Base-by-base conservation (phyloP, 1,140 invertebrate species). In the Cyrtorhinus lividipennis region DNA sequence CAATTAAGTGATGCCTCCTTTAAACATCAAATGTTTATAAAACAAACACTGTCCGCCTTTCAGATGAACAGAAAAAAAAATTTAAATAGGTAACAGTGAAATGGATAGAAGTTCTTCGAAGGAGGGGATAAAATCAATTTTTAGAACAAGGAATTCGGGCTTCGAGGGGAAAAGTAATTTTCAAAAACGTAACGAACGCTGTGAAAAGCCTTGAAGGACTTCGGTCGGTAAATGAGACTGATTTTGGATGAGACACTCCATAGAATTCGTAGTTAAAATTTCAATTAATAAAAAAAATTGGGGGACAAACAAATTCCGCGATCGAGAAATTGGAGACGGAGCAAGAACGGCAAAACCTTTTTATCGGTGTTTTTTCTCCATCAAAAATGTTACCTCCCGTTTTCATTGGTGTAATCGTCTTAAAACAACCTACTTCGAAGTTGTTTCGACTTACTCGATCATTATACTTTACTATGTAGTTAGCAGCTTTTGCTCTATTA, bases 1-100 rank as follows among this genome's bases (percentile, higher is more conserved):
- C 63, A 64, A 56, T 62, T 61, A 61, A 22, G 18, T 61, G 59
- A 45, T 27, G 62, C 62, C 62, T 62, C 62, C 53, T 56, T 27
- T 18, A 27, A 18, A 56, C 23, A 56, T 18, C 25, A 30, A 27
- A 30, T 30, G n/a, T 56, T 38, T 38, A 38, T 38, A 15, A n/a
- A n/a, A n/a, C n/a, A n/a, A n/a, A 38, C 30, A 15, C 15, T 38
- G 30, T 38, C 30, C 30, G 30, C 30, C 30, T 38, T 38, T 38
- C 30, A n/a, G 30, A 38, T 8, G 30, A 38, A 38, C 5, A 8
- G 30, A 38, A 38, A 15, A 8, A 38, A 38, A 38, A 38, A 38
- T 15, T 5, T 8, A 38, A 38, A 38, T 38, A 38, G 30, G 15
- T 5, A 38, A 8, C 30, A 38, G 15, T 8, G 30, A 38, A 15